These are phyloP conservation scores for Amiota minor DNA, from an alignment of 2,888 invertebrate genomes.

Conservation along the genomic window DNA sequence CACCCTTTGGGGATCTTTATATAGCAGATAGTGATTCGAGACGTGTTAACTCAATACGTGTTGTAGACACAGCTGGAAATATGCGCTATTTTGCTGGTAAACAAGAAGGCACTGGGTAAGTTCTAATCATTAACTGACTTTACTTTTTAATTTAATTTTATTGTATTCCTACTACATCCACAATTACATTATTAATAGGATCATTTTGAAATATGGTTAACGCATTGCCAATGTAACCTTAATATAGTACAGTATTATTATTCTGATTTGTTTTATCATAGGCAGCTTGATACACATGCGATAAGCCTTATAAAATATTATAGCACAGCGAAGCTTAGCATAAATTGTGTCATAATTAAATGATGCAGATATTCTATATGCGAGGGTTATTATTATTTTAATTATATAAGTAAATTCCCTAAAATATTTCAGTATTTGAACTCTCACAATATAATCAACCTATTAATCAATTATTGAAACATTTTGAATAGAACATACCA, in stretches of 20 bases:
- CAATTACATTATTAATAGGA: not conserved
- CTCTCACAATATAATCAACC: too few relatives aligned
- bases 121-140: conserved; percentile 27
- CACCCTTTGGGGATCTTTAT: conserved; percentile 92
- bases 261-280: not conserved
- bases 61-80: conserved; percentile 91
- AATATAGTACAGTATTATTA: not conserved
- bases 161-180: not conserved
- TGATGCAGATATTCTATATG: not conserved
- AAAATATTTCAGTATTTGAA: too few relatives aligned
- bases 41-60: conserved; percentile 85
- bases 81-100: conserved; percentile 95
- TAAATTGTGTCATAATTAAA: conserved; percentile 15
- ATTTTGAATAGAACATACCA: too few relatives aligned
- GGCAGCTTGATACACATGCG: not conserved
- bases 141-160: not conserved
- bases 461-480: too few relatives aligned
- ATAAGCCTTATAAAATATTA: not conserved
- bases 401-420: too few relatives aligned
- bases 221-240: too few relatives aligned
- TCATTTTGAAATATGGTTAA: too few relatives aligned
- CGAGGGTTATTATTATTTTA: too few relatives aligned
- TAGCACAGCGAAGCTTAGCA: conserved; percentile 1
- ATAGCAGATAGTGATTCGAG: conserved; percentile 94
- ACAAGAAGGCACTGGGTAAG: conserved; percentile 76